Evolutionary conservation across 2,797 vertebrate species (phyloP).

Genomic region (Falco concolor): DNA sequence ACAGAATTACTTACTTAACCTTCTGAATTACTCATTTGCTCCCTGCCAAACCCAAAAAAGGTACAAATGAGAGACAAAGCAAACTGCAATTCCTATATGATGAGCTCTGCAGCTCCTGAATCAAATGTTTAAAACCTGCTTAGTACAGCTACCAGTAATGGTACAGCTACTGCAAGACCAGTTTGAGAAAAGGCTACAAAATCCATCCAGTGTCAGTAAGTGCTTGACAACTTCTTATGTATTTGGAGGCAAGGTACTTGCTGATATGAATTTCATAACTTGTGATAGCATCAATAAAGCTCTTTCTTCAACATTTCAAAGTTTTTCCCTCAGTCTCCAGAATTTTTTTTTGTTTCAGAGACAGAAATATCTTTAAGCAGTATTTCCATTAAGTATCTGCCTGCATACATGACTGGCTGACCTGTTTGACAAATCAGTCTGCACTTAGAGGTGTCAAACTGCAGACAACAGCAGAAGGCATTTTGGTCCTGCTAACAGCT

Average conservation of each 20-base stretch:
- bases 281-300: neutral
- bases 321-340: neutral
- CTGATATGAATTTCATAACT: neutral
- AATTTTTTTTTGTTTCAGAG: neutral
- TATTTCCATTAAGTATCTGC: neutral
- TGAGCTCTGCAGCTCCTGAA: neutral
- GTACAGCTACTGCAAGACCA: neutral
- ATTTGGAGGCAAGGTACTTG: neutral
- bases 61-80: neutral
- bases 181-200: neutral
- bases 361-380: neutral
- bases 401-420: neutral
- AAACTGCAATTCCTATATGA: neutral
- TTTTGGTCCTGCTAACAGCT: neutral
- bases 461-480: neutral
- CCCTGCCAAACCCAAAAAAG: rapidly evolving
- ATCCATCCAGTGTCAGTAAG: neutral
- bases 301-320: neutral
- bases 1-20: neutral
- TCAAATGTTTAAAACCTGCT: neutral
- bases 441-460: neutral
- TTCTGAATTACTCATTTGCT: neutral
- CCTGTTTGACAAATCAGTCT: neutral
- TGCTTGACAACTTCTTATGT: neutral
- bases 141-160: neutral